Evolutionary conservation across 2,797 vertebrate species (phyloP).

Genomic region (Rachycentron canadum): DNA sequence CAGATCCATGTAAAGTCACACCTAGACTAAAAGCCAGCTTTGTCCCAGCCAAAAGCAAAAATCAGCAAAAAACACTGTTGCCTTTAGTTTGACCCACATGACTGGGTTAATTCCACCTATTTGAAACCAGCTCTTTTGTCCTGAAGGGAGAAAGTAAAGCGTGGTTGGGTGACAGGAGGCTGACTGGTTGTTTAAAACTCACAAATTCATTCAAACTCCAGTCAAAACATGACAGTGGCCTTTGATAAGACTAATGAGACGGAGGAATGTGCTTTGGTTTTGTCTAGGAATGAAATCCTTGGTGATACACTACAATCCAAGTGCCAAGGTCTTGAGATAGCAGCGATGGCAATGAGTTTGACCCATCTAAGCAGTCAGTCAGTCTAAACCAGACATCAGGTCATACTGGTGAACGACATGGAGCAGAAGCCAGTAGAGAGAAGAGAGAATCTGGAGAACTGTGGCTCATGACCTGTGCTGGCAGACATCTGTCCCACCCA

Average conservation of each 20-base stretch:
- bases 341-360: conserved; percentile 19
- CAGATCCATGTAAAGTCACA: conserved; percentile 53
- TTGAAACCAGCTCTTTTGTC: conserved; percentile 64
- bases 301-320: conserved; percentile 10
- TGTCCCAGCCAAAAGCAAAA: conserved; percentile 57
- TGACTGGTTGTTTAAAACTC: conserved; percentile 43
- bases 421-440: conserved; percentile 47
- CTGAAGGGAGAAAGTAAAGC: conserved; percentile 44
- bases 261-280: conserved; percentile 42
- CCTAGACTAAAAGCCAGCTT: conserved; percentile 54
- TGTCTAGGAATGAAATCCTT: conserved; percentile 36
- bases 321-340: conserved; percentile 21
- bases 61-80: conserved; percentile 29
- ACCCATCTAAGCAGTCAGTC: conserved; percentile 2
- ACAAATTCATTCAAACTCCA: conserved; percentile 45
- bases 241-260: conserved; percentile 46
- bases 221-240: conserved; percentile 61
- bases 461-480: conserved; percentile 46
- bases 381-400: conserved; percentile 39
- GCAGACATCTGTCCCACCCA: conserved; percentile 36
- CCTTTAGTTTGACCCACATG: conserved; percentile 64
- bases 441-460: conserved; percentile 39
- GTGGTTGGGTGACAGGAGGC: conserved; percentile 26
- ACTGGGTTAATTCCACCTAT: conserved; percentile 65
- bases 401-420: not conserved